phyloP scores from a whole-genome alignment of 1,140 invertebrate genomes.

The Calosoma granatense region DNA sequence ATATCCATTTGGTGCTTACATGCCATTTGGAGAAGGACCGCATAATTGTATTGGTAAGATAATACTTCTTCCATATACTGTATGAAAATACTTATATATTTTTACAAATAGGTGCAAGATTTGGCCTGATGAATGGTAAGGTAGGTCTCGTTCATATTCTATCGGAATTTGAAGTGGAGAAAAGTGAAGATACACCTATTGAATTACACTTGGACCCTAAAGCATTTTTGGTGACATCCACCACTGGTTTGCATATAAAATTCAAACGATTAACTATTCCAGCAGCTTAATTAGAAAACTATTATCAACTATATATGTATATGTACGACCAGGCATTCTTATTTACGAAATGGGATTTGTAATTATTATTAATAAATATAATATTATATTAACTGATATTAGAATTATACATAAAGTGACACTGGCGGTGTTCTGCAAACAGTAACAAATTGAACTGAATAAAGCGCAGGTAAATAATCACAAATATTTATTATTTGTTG shows the following conservation, averaged over 20 bases:
- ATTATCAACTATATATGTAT: no score
- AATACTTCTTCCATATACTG: no score
- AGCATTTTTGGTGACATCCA: slow-evolving; percentile 17
- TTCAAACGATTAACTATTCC: slow-evolving; percentile 7
- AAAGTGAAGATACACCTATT: slow-evolving; percentile 10
- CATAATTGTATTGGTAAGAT: slow-evolving; percentile 48
- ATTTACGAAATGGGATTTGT: no score
- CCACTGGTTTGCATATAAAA: slow-evolving; percentile 9
- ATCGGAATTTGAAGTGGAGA: slow-evolving; percentile 23
- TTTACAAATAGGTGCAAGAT: slow-evolving; percentile 29
- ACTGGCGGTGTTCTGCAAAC: no score
- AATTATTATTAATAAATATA: no score
- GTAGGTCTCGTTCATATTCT: slow-evolving; percentile 34
- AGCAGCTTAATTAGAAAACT: neutral
- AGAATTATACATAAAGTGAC: no score
- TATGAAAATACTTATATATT: no score
- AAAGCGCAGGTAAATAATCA: no score
- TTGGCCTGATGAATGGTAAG: slow-evolving; percentile 37
- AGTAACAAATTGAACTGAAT: neutral
- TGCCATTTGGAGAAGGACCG: slow-evolving; percentile 54
- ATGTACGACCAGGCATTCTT: no score
- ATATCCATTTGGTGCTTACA: slow-evolving; percentile 29
- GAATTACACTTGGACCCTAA: slow-evolving; percentile 17
- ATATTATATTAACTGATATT: no score
- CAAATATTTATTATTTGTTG: no score